Evolutionary conservation across 1,140 invertebrate genomes (phyloP).

Genomic region (Brachionus paranguensis): DNA sequence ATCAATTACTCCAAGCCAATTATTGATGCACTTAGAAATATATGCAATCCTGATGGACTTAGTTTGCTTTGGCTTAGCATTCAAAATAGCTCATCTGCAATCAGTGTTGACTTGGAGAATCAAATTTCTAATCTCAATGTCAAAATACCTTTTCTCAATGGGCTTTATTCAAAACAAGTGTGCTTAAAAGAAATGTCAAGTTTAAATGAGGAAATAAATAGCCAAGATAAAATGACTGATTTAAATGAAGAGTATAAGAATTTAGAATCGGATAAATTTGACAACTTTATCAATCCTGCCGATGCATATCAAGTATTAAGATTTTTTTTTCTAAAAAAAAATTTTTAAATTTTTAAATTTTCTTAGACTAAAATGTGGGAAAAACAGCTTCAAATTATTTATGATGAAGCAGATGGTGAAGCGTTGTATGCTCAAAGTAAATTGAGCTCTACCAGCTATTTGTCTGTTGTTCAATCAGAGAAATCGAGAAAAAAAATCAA

Average conservation of each 20-base stretch:
- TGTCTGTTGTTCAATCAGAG: not conserved
- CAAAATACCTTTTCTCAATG: not conserved
- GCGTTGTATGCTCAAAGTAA: not conserved
- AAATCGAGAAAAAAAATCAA: not conserved
- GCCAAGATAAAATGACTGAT: not conserved
- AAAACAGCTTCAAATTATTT: slow-evolving; percentile 37
- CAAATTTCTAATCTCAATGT: not conserved
- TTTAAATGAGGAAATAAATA: not conserved
- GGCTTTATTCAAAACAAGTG: not conserved
- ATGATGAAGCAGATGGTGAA: slow-evolving; percentile 9
- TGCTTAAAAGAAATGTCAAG: not conserved
- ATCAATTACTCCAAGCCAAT: not conserved
- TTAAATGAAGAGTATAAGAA: not conserved
- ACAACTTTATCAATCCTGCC: not conserved
- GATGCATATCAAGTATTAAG: slow-evolving; percentile 1
- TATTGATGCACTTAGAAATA: not conserved
- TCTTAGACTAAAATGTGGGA: not conserved
- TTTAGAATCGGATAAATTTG: not conserved
- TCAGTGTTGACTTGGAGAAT: not conserved
- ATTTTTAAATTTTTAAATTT: too few relatives aligned
- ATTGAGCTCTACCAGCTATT: not conserved
- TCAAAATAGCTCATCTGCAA: not conserved
- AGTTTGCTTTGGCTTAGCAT: not conserved
- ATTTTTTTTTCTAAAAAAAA: not conserved
- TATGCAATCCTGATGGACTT: not conserved